Evolutionary conservation across 2,888 invertebrate species (phyloP).

Genomic region (Eumerus sabulonum): DNA sequence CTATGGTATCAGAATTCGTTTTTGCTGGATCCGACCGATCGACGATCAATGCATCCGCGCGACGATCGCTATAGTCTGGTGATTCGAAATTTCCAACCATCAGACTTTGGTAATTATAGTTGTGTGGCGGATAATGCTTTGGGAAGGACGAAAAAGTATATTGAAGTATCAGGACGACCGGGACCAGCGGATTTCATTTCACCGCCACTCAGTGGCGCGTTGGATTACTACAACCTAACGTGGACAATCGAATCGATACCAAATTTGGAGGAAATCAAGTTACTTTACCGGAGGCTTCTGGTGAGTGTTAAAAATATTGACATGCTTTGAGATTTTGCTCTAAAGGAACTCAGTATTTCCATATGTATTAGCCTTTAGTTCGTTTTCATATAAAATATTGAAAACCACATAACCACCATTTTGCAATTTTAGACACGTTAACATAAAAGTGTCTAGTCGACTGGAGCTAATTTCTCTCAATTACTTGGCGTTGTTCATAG

Average conservation of each 20-base stretch:
- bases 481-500: no score
- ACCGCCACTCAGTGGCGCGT: slow-evolving; percentile 81
- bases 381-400: no score
- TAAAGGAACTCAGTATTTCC: no score
- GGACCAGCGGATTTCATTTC: slow-evolving; percentile 83
- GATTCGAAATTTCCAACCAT: slow-evolving; percentile 82
- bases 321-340: no score
- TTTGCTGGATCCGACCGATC: slow-evolving; percentile 82
- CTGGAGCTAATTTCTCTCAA: no score
- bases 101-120: slow-evolving; percentile 84
- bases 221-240: slow-evolving; percentile 83
- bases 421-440: no score
- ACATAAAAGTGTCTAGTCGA: no score
- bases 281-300: slow-evolving; percentile 83
- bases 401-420: no score
- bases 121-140: slow-evolving; percentile 81
- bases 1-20: slow-evolving; percentile 85
- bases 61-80: slow-evolving; percentile 82
- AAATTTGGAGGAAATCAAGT: slow-evolving; percentile 82
- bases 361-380: no score
- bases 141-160: slow-evolving; percentile 81
- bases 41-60: slow-evolving; percentile 82
- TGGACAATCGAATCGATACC: slow-evolving; percentile 85
- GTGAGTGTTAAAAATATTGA: no score
- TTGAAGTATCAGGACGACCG: slow-evolving; percentile 83